Conservation (phyloP, 2,888 invertebrate genomes). For the Xestia xanthographa region DNA sequence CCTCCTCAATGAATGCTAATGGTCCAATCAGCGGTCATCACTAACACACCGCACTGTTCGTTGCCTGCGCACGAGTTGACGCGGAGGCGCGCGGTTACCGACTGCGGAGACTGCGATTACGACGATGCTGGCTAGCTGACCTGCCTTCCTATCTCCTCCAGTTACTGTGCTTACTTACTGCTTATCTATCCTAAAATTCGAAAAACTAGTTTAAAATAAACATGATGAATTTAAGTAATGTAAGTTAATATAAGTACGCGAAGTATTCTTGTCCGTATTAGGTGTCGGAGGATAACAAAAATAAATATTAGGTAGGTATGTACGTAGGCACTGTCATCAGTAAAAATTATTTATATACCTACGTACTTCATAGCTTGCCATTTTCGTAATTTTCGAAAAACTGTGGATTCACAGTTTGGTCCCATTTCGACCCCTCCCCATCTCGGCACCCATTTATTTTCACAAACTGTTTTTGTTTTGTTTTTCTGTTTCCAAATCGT, state of each 20-base stretch:
- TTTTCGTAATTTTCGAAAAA: neutral
- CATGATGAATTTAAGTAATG: neutral
- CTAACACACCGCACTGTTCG: constrained; percentile 67
- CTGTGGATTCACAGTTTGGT: no score
- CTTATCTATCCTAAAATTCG: constrained; percentile 4
- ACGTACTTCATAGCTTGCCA: neutral
- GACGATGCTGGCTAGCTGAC: constrained; percentile 16
- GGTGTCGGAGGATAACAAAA: neutral
- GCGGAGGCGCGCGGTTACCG: constrained; percentile 76
- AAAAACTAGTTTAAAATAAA: constrained; percentile 22
- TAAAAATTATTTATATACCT: neutral
- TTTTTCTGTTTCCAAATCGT: neutral
- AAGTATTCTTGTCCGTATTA: neutral
- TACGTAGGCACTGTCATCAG: neutral
- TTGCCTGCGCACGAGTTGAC: constrained; percentile 76
- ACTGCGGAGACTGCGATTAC: constrained; percentile 72
- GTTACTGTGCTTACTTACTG: constrained; percentile 1
- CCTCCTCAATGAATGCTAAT: constrained; percentile 78
- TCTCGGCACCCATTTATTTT: no score
- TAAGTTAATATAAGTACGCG: no score
- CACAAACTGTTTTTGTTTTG: neutral
- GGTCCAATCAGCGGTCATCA: constrained; percentile 82
- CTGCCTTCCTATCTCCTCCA: constrained; percentile 45
- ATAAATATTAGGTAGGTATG: neutral
- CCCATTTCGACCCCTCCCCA: no score